phyloP scores from a whole-genome alignment of 2,888 invertebrate genomes.

The Eupithecia dodoneata region DNA sequence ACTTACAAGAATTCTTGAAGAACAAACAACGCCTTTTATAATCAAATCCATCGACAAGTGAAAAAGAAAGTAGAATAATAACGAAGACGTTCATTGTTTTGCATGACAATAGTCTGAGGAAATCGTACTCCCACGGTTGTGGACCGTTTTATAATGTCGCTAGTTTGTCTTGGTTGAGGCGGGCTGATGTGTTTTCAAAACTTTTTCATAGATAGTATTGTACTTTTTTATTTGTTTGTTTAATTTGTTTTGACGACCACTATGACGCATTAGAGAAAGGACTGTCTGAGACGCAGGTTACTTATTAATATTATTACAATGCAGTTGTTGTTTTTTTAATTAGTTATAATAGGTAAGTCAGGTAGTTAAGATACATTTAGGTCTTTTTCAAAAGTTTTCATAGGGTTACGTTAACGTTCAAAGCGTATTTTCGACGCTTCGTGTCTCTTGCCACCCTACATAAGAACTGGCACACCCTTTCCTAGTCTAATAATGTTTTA shows the following conservation, averaged over 20 bases:
- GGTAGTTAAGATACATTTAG: too few relatives aligned
- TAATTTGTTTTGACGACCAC: not conserved
- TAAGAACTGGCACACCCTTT: not conserved
- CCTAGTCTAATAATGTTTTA: slow-evolving; percentile 23
- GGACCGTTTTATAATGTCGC: slow-evolving; percentile 42
- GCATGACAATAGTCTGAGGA: slow-evolving; percentile 35
- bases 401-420: not conserved
- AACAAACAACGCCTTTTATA: slow-evolving; percentile 57
- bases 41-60: slow-evolving; percentile 48
- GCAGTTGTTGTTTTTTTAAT: not conserved
- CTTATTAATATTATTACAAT: not conserved
- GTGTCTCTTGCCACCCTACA: not conserved
- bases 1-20: slow-evolving; percentile 53
- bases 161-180: slow-evolving; percentile 39
- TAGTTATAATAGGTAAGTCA: too few relatives aligned
- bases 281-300: not conserved
- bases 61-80: slow-evolving; percentile 52
- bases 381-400: not conserved
- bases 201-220: slow-evolving; percentile 1
- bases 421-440: not conserved
- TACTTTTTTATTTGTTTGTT: not conserved
- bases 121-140: slow-evolving; percentile 49
- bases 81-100: slow-evolving; percentile 55
- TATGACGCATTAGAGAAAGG: not conserved
- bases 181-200: slow-evolving; percentile 44